These are phyloP conservation scores for Merops nubicus DNA, from an alignment of 2,113 vertebrate species.

Conservation along the genomic window DNA sequence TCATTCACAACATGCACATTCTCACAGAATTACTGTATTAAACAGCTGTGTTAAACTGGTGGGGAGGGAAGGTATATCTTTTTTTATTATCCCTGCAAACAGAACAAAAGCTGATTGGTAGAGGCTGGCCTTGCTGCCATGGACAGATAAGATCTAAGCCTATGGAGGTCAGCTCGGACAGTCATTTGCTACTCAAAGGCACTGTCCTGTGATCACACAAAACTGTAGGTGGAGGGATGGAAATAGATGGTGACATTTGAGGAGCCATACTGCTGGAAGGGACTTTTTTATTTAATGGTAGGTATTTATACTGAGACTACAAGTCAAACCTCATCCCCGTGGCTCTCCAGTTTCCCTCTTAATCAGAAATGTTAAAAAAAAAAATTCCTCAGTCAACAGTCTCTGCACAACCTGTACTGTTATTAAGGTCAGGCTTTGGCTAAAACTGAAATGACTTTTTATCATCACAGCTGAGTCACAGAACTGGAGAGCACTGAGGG, in stretches of 20 bases:
- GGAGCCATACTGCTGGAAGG: neutral
- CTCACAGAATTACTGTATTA: slow-evolving; percentile 72
- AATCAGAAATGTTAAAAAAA: neutral
- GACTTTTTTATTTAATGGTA: neutral
- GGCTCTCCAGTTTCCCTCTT: neutral
- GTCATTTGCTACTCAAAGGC: neutral
- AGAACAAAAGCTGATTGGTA: neutral
- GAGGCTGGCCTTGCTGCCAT: neutral
- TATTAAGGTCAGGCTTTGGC: neutral
- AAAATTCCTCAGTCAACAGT: neutral
- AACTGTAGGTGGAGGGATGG: neutral
- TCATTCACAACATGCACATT: slow-evolving; percentile 65
- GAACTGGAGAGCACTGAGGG: neutral
- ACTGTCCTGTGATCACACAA: neutral
- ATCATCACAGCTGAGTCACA: neutral
- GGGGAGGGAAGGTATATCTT: neutral
- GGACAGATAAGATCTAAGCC: neutral
- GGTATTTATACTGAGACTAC: neutral
- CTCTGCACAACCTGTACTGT: neutral
- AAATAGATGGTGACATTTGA: neutral
- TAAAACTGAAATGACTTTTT: neutral
- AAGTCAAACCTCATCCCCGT: too few species aligned
- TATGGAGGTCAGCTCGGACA: neutral
- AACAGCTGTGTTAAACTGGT: slow-evolving; percentile 58
- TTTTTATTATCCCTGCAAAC: slow-evolving; percentile 16